phyloP scores from a whole-genome alignment of 2,888 invertebrate species.

The Augochlorella aurata region DNA sequence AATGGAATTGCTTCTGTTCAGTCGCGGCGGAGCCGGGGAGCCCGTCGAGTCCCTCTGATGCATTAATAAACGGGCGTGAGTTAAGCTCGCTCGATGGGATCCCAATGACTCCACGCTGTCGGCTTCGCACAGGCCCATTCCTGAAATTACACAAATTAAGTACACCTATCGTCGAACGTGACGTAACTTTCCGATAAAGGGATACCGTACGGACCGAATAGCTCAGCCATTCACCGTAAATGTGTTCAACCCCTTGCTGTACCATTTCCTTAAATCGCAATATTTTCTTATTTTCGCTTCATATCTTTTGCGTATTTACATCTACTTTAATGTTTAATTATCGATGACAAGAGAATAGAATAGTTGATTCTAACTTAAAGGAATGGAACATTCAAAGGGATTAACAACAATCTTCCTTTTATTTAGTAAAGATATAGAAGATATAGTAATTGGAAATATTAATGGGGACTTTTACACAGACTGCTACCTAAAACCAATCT shows the following conservation, averaged over 20 bases:
- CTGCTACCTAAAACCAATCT: too few species aligned
- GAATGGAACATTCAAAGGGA: too few species aligned
- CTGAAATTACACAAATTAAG: slow-evolving; percentile 59
- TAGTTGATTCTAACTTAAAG: too few species aligned
- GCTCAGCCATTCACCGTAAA: neutral
- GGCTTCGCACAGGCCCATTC: slow-evolving; percentile 89
- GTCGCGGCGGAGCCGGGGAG: slow-evolving; percentile 88
- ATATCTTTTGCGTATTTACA: too few species aligned
- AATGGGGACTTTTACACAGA: too few species aligned
- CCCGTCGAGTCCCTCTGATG: slow-evolving; percentile 82
- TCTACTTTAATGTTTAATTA: too few species aligned
- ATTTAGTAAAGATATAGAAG: neutral
- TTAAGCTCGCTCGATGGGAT: slow-evolving; percentile 89
- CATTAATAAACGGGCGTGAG: slow-evolving; percentile 87
- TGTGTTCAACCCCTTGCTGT: neutral
- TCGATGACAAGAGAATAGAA: too few species aligned
- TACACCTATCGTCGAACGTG: neutral
- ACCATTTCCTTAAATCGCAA: too few species aligned
- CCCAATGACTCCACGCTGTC: slow-evolving; percentile 94
- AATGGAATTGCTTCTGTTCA: slow-evolving; percentile 95
- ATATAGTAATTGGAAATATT: neutral
- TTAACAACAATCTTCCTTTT: neutral
- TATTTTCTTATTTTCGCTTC: too few species aligned
- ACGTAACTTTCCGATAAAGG: neutral
- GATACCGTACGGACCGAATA: neutral